Evolutionary conservation across 2,797 vertebrate genomes (phyloP), one percentile per base, ranked within the genome.

Genomic region (Acridotheres tristis): DNA sequence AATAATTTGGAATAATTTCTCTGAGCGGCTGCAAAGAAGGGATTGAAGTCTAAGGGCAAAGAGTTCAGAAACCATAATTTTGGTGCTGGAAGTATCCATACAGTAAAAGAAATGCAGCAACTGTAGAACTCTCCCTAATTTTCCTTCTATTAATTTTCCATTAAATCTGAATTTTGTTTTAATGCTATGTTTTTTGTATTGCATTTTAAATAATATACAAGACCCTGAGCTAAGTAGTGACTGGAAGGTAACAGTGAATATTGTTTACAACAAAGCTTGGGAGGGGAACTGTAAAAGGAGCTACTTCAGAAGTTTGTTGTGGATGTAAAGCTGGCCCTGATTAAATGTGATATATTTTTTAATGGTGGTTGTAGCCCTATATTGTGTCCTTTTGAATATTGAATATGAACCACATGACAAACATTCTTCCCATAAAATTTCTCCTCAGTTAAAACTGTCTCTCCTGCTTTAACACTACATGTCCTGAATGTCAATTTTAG

Each of bases 81-180:
- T 73, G 54, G 45, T 42, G 8, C 66, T 40, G 38, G 38, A 40
- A 40, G 48, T 69, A 47, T 74, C 63, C 38, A 61, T 27, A 13
- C 21, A 22, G 14, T 25, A 40, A 57, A 69, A 88, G 30, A 76
- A 77, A 75, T 1, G 3, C 25, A 73, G 34, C 27, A 71, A 16
- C 18, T 45, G 7, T n/a, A 73, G 22, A 71, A 2, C 0, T 0
- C 3, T 10, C 8, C 16, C 25, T 66, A 7, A 4, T 74, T 63
- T 75, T 32, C 36, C 16, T n/a, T 42, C 25, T 55, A 11, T 61
- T 53, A 73, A 42, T 50, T 48, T 50, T 8, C 32, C 54, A 11
- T 22, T 63, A 15, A 14, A 25, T 30, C 22, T 34, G 34, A 47
- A 9, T 54, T 77, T 38, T 61, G 19, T n/a, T 68, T 51, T 65